These are phyloP conservation scores for Sinohyriopsis cumingii DNA, from an alignment of 2,888 invertebrate species.

Conservation along the genomic window DNA sequence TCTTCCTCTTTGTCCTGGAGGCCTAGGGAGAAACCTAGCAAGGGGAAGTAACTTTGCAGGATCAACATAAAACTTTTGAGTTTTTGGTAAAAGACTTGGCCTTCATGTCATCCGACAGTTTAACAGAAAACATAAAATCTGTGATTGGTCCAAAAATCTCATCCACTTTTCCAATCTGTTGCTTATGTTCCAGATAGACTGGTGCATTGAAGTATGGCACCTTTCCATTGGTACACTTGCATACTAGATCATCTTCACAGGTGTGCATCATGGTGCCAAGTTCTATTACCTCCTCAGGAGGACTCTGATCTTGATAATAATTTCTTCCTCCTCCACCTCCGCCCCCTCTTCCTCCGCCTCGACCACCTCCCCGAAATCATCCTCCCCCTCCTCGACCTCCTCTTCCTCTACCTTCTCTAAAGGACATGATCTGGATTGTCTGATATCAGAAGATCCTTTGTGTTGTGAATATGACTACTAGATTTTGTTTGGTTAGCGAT, in stretches of 20 bases:
- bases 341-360: conserved; percentile 39
- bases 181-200: conserved; percentile 95
- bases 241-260: conserved; percentile 94
- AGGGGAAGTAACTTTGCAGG: conserved; percentile 93
- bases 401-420: no score
- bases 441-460: no score
- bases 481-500: no score
- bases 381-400: no score
- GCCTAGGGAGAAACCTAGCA: conserved; percentile 86
- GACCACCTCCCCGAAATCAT: conserved; percentile 39
- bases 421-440: no score
- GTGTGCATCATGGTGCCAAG: conserved; percentile 90
- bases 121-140: conserved; percentile 97
- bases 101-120: conserved; percentile 91
- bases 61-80: conserved; percentile 93
- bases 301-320: conserved; percentile 55
- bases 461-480: no score
- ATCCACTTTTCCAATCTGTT: conserved; percentile 98
- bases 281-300: conserved; percentile 74
- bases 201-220: conserved; percentile 99
- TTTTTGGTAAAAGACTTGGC: conserved; percentile 89
- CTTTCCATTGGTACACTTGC: conserved; percentile 90
- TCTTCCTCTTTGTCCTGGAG: conserved; percentile 70
- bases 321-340: conserved; percentile 40
- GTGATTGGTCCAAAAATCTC: conserved; percentile 98